Percentiles rank a stretch among this genome's conserved stretches.
These are phyloP conservation scores for Sardinella longiceps DNA, from an alignment of 2,797 vertebrate species.

Conservation along the genomic window DNA sequence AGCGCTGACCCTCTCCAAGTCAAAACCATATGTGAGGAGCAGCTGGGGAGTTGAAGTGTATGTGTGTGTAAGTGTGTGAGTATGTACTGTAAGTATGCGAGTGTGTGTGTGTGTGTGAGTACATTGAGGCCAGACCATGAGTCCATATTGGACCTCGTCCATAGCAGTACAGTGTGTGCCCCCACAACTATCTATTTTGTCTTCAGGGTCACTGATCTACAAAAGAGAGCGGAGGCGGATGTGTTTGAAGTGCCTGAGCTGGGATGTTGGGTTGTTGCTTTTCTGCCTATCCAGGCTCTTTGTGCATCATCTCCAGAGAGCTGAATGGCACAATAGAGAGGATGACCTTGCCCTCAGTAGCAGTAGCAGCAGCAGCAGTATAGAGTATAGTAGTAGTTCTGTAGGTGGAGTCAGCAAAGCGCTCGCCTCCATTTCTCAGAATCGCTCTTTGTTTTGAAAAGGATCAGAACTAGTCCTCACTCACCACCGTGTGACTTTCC, in stretches of 20 bases:
- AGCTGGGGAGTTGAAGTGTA: background rate
- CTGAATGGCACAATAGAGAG: background rate
- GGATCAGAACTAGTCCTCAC: background rate
- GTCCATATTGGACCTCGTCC: background rate
- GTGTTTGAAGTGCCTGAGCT: background rate
- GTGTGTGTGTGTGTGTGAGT: background rate
- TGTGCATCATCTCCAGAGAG: background rate
- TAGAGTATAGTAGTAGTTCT: background rate
- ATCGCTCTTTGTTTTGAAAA: too few species aligned
- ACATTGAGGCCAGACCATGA: background rate
- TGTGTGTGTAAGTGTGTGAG: too few species aligned
- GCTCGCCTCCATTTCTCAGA: too few species aligned
- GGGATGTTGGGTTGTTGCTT: background rate
- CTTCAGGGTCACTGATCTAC: background rate
- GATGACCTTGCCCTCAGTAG: background rate
- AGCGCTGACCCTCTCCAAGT: background rate
- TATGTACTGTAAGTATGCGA: too few species aligned
- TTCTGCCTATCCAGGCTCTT: background rate
- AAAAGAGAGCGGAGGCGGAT: background rate
- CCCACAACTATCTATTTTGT: background rate
- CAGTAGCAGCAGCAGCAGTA: background rate
- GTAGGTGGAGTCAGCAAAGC: background rate
- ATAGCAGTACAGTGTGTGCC: background rate
- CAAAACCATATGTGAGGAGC: background rate
- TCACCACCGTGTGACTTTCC: background rate